These are phyloP conservation scores for Phytoseiulus persimilis DNA, from an alignment of 2,888 invertebrate genomes.

Conservation along the genomic window DNA sequence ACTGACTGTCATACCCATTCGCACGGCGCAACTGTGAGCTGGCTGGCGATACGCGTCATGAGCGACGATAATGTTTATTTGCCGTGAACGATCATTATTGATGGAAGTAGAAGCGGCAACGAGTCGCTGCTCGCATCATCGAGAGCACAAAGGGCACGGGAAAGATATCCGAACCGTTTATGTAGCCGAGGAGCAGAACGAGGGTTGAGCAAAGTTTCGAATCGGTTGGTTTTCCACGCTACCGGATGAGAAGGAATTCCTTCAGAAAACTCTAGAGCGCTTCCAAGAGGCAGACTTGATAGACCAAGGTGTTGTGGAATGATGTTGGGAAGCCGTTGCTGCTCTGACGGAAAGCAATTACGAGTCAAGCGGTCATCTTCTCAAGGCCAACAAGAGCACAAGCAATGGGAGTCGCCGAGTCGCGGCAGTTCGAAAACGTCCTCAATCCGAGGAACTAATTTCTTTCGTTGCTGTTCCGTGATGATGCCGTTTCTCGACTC, in stretches of 20 bases:
- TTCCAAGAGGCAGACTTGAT: not conserved
- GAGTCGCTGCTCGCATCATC: not conserved
- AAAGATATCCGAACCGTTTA: not conserved
- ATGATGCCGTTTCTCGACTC: no score
- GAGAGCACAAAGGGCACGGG: not conserved
- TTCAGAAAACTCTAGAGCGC: not conserved
- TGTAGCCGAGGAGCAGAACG: not conserved
- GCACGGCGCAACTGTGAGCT: not conserved
- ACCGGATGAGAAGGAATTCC: not conserved
- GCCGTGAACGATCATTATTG: constrained; percentile 5
- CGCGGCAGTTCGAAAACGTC: no score
- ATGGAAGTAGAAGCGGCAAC: not conserved
- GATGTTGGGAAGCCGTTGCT: not conserved
- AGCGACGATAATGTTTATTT: not conserved
- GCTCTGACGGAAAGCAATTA: not conserved
- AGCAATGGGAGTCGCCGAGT: no score
- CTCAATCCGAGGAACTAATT: no score
- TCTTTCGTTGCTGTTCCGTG: no score
- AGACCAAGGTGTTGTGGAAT: not conserved
- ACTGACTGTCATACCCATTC: not conserved
- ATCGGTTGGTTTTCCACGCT: not conserved
- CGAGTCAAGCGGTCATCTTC: not conserved
- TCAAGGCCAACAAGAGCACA: no score
- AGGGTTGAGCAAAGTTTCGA: not conserved
- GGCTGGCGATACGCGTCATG: not conserved